Evolutionary conservation across 2,797 vertebrate genomes (phyloP), one percentile per base, ranked within the genome.

Genomic region (Sternotherus odoratus): DNA sequence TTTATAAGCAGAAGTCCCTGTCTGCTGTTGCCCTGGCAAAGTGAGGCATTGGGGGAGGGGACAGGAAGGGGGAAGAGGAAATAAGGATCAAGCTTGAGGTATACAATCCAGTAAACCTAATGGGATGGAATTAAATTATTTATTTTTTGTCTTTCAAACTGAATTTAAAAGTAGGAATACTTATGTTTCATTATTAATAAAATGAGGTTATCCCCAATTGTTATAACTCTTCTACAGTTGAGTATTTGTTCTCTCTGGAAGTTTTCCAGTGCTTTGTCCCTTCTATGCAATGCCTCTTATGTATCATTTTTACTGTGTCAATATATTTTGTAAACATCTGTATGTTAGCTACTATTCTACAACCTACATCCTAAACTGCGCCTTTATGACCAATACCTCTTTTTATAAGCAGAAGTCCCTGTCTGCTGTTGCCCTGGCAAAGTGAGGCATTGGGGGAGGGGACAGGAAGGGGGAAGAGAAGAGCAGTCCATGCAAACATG

Each of bases 261-360:
- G 7, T 88, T 79, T 54, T 43, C 23, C 50, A 85, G 11, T n/a
- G 90, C 51, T 77, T 63, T 63, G n/a, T 66, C 63, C 33, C 83
- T 21, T 0, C 69, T 46, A 28, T 69, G 66, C 7, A 69, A 6
- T 69, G 23, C 19, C 9, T 49, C 15, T 49, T 77, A 15, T 26
- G 5, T 15, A 5, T 12, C 54, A 36, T 21, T 50, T 74, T 46
- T 46, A 28, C 12, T 43, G 43, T 8, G 8, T 48, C 50, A n/a
- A 3, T 36, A 10, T 82, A 1, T 49, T 82, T 30, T 11, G 8
- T 63, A 79, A 46, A 77, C 49, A 46, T 10, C 36, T 77, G 24
- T n/a, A 2, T 6, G 12, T 3, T 74, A 19, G 51, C 28, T 60
- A 12, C 69, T 3, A 6, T 3, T 49, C 26, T 39, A 74, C 5